A percentile compares a stretch with the other conserved stretches of the same genome.
These are phyloP conservation scores for Falcunculus frontatus DNA, from an alignment of 2,113 vertebrate species.

Conservation along the genomic window DNA sequence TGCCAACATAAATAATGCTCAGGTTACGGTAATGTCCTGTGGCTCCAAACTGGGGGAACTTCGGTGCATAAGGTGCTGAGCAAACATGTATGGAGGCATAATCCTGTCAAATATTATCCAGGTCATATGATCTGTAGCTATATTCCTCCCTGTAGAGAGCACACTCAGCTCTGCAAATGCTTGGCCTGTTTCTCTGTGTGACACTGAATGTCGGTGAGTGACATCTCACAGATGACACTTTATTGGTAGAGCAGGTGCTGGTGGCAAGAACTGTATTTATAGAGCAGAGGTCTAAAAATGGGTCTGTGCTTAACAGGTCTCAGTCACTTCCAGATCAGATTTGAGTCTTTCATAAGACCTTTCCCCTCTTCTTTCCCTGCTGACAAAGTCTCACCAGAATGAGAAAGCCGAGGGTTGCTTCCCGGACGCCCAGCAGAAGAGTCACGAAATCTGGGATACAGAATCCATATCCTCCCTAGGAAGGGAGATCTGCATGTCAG, in stretches of 20 bases:
- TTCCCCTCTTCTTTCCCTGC: not conserved
- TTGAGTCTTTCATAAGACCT: not conserved
- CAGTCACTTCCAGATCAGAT: not conserved
- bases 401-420: not conserved
- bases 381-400: not conserved
- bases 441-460: rapidly evolving
- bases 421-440: not conserved
- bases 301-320: not conserved
- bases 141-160: not conserved
- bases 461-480: not conserved
- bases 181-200: not conserved
- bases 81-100: slow-evolving; percentile 11
- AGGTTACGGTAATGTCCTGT: slow-evolving; percentile 15
- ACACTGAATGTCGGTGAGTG: slow-evolving; percentile 14
- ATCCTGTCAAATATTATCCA: slow-evolving; percentile 32
- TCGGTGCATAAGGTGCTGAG: slow-evolving; percentile 4
- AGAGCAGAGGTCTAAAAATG: slow-evolving; percentile 24
- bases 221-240: slow-evolving; percentile 30
- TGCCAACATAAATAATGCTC: slow-evolving; percentile 37
- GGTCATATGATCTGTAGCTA: slow-evolving; percentile 12
- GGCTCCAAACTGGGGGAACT: not conserved
- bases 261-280: slow-evolving; percentile 1
- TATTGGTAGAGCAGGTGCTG: slow-evolving; percentile 39
- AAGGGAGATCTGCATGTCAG: not conserved
- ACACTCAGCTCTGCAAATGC: not conserved